A percentile compares a stretch with the other conserved stretches of the same genome.
These are phyloP conservation scores for Ephydatia muelleri DNA, from an alignment of 37 sponge, comb jelly and placozoan species.

Conservation along the genomic window DNA sequence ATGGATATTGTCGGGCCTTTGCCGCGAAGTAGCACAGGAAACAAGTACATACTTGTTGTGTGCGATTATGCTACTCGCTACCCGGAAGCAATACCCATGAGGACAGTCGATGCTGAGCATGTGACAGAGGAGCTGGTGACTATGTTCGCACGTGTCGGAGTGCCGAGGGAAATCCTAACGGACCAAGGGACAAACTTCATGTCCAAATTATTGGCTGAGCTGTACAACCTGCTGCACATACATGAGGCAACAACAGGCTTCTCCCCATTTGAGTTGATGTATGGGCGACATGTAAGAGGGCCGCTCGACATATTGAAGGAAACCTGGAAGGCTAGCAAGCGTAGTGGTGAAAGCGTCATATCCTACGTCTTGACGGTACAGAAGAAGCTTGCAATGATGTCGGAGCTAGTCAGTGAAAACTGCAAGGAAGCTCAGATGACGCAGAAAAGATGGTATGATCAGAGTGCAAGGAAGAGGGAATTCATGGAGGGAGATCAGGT, in stretches of 20 bases:
- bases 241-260: constrained; percentile 15
- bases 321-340: constrained; percentile 15
- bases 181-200: constrained; percentile 56
- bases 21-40: constrained; percentile 18
- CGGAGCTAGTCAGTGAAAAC: constrained; percentile 16
- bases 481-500: constrained; percentile 28
- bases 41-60: constrained; percentile 38
- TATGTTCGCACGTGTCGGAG: constrained; percentile 35
- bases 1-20: constrained; percentile 67
- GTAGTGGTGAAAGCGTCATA: constrained; percentile 11
- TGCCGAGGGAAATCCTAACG: constrained; percentile 48
- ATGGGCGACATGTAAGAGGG: constrained; percentile 38
- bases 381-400: constrained; percentile 9
- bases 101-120: constrained; percentile 29
- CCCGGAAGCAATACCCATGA: constrained; percentile 52
- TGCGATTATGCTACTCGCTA: constrained; percentile 55
- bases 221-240: constrained; percentile 31
- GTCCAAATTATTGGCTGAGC: background rate
- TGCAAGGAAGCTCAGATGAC: constrained; percentile 13
- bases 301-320: constrained; percentile 39
- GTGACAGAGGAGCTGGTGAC: constrained; percentile 44
- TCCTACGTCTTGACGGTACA: constrained; percentile 26
- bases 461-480: constrained; percentile 4
- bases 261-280: constrained; percentile 43
- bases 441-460: constrained; percentile 36